Evolutionary conservation across 2,797 vertebrate species (phyloP), one percentile per base, ranked within the genome.

Genomic region (Selene dorsalis): DNA sequence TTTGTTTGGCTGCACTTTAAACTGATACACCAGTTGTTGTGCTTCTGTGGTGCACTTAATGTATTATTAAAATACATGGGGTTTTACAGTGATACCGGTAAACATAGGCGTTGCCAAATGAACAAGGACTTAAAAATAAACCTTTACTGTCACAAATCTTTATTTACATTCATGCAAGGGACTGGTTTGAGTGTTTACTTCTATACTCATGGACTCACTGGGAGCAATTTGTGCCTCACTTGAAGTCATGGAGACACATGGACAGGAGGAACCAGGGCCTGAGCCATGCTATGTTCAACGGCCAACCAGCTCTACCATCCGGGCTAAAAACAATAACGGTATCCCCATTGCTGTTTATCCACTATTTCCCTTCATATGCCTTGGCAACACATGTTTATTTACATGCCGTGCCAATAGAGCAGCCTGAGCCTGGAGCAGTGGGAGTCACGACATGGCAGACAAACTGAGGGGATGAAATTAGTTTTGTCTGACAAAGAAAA

Each of bases 391-490:
- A 79, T 22, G 72, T 47, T 3, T 63, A 48, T 83, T 67, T 72
- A 18, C 18, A 71, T 73, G 70, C 61, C 53, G 64, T 32, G 67
- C 64, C 63, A 87, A 73, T 22, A 75, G 72, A 84, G 39, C 43
- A 75, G 55, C 60, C 28, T 47, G 32, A 67, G 55, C 53, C 3
- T n/a, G 82, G 66, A 28, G 45, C 17, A 45, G 38, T 35, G 56
- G 35, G 70, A 85, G 84, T 87, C 87, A 85, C 70, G 69, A 89
- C 84, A 69, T 47, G 76, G 73, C 77, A 62, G 39, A 84, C 17
- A 79, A 71, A 79, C 64, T 17, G 71, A 77, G n/a, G 47, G 72
- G 69, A 69, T 73, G n/a, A 68, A 77, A 75, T 52, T 18, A 39
- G 52, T 55, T 75, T 62, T 60, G 53, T 84, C 55, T 64, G n/a